These are phyloP conservation scores for Benthosema pterotum DNA, from an alignment of 2,797 vertebrate species.

Conservation along the genomic window DNA sequence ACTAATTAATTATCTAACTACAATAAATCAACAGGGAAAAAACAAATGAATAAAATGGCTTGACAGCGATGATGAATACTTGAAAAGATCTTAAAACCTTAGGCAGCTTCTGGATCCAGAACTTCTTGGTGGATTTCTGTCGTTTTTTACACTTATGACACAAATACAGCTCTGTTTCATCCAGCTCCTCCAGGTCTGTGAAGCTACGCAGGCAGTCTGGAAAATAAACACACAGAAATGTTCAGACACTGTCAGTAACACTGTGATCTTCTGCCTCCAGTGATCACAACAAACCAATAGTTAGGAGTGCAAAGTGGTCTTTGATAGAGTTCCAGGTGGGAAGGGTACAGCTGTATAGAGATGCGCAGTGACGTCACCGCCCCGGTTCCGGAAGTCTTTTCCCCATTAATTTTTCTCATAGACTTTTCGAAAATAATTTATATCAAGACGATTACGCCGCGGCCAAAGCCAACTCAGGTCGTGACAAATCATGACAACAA, in stretches of 20 bases:
- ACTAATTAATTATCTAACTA: too few relatives aligned
- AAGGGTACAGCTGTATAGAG: too few relatives aligned
- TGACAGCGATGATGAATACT: neutral
- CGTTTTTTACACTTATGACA: conserved; percentile 98
- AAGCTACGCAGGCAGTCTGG: conserved; percentile 97
- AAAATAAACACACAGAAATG: conserved; percentile 8
- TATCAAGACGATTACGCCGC: too few relatives aligned
- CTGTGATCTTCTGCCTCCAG: neutral
- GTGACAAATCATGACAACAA: too few relatives aligned
- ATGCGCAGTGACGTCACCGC: too few relatives aligned
- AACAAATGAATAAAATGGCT: neutral
- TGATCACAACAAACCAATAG: neutral
- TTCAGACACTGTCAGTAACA: conserved; percentile 7
- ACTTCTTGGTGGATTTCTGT: conserved; percentile 98
- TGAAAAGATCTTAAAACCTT: conserved; percentile 79
- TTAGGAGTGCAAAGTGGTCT: too few relatives aligned
- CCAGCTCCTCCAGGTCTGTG: conserved; percentile 97
- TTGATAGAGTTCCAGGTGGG: too few relatives aligned
- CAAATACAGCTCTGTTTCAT: conserved; percentile 97
- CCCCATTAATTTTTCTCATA: too few relatives aligned
- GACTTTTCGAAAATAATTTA: too few relatives aligned
- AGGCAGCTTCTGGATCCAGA: conserved; percentile 98
- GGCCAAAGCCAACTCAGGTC: too few relatives aligned
- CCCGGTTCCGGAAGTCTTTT: too few relatives aligned
- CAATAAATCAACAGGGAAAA: neutral